Conservation (phyloP, 1,140 invertebrate genomes). For the Calosoma granatense region DNA sequence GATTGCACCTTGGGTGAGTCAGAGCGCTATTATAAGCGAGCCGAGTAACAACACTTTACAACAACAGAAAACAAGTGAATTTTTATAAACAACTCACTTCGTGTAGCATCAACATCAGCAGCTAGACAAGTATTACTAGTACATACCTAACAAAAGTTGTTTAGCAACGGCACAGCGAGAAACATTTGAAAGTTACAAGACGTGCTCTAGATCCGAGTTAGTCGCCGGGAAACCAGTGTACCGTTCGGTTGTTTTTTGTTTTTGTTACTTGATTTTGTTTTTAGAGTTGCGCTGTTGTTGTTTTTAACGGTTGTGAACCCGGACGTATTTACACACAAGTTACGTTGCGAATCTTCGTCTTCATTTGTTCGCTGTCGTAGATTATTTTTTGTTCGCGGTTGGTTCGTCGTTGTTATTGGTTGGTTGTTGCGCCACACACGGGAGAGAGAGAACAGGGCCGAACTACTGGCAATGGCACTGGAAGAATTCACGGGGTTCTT, state of each 20-base stretch:
- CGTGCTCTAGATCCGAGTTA: background rate
- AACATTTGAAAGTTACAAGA: too few species aligned
- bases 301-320: background rate
- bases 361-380: too few species aligned
- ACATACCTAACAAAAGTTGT: too few species aligned
- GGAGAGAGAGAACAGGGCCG: background rate
- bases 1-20: background rate
- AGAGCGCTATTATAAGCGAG: background rate
- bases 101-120: too few species aligned
- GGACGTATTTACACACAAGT: too few species aligned
- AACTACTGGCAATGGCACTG: conserved; percentile 3
- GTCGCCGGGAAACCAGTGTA: background rate
- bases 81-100: background rate
- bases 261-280: background rate
- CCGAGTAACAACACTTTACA: background rate
- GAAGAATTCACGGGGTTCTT: conserved; percentile 3
- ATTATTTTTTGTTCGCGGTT: too few species aligned
- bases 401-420: background rate
- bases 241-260: background rate
- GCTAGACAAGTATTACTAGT: too few species aligned
- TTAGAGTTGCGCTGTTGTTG: too few species aligned
- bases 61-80: background rate
- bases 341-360: too few species aligned
- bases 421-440: background rate
- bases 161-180: too few species aligned